Base-by-base conservation (phyloP, 1,140 invertebrate species). In the Lepidurus couesii region DNA sequence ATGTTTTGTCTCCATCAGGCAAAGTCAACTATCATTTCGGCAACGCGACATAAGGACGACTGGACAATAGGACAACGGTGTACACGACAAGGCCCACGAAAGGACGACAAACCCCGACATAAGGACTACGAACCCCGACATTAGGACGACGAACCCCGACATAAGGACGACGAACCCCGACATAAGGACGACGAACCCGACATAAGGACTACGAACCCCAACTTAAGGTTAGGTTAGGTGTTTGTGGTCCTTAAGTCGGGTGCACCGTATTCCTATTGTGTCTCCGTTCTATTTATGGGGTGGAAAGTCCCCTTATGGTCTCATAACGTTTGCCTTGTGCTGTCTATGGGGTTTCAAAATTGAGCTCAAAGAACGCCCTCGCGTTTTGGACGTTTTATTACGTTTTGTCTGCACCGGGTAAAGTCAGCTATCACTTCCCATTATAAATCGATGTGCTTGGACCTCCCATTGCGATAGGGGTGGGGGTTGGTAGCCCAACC, bases 401-500 rank as follows among this genome's bases (percentile, higher is more conserved):
- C 21, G 53, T 65, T 65, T 21, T 13, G 6, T 21, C 53, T 65
- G 53, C n/a, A 65, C 1, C 53, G 8, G 53, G 53, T 21, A 21
- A 65, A 65, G 53, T 65, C 53, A 65, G n/a, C 53, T 65, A 65
- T 65, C 47, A 65, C 6, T 65, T 21, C 21, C 47, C 47, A 65
- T 65, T 65, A 65, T 9, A 65, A 65, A 65, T 21, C 47, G 47
- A 13, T 21, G 47, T 21, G 47, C 6, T 21, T 2, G 21, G 47
- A 65, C 47, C 47, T 65, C 47, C 47, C 47, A 65, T 65, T 65
- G 47, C 21, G 47, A 65, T 9, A 6, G 47, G 21, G 13, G 47
- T 65, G 21, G 47, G 13, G 47, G 6, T 21, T n/a, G 21, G 13
- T 13, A 0, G 21, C 47, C 11, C 0, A 65, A 47, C 45, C 47